Conservation (phyloP, 1,140 invertebrate genomes). For the Caenorhabditis tropicalis region DNA sequence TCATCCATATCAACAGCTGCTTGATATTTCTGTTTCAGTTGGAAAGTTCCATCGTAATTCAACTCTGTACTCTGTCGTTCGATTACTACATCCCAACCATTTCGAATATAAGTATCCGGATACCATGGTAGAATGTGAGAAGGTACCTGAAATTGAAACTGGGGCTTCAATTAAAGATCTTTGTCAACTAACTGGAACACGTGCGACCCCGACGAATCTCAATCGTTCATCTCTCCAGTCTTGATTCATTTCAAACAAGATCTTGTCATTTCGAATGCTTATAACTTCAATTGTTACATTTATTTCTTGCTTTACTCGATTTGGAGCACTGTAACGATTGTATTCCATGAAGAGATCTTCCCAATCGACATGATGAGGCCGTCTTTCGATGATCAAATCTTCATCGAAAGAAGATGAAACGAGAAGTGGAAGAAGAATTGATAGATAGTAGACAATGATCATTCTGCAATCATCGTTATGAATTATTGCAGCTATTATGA, state of each 20-base stretch:
- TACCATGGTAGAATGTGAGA: constrained; percentile 13
- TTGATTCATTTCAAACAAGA: constrained; percentile 1
- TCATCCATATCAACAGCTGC: not conserved
- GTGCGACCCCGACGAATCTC: not conserved
- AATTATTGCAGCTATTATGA: not conserved
- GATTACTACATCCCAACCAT: constrained; percentile 5
- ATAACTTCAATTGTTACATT: not conserved
- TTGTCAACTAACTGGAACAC: not conserved
- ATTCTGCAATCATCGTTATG: too few species aligned
- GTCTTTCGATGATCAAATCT: constrained; percentile 12
- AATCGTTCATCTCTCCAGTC: constrained; percentile 17
- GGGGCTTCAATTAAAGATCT: too few species aligned
- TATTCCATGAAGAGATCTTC: constrained; percentile 26
- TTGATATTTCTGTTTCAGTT: not conserved
- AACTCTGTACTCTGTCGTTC: not conserved
- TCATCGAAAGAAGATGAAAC: not conserved
- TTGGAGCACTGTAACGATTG: constrained; percentile 25
- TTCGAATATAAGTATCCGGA: constrained; percentile 13
- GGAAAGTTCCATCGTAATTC: constrained; percentile 8
- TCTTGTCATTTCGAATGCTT: not conserved
- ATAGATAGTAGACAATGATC: too few species aligned
- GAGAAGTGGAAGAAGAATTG: not conserved
- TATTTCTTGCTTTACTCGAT: not conserved
- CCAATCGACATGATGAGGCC: constrained; percentile 26
- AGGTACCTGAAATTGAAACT: not conserved